Evolutionary conservation across 2,888 invertebrate species (phyloP), one percentile per base, ranked within the genome.

Genomic region (Melanotus villosus): DNA sequence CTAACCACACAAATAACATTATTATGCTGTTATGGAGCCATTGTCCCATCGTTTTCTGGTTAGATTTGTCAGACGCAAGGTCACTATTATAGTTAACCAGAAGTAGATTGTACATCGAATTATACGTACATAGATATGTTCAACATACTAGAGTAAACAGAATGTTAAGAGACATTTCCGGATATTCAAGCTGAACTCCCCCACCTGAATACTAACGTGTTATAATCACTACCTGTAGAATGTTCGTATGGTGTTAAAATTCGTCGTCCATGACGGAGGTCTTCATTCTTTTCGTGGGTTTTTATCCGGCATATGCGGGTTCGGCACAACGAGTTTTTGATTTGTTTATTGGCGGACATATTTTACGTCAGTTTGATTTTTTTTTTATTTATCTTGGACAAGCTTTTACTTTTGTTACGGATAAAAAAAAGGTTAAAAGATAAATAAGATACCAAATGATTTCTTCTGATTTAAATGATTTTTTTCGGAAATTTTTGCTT

Each of bases 21-120:
- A 70, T 72, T 68, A 70, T 57, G 58, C 65, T 70, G 54, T 75
- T 52, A 70, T 71, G 66, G 65, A 75, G 70, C 68, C 72, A 76
- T 75, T 77, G 75, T 77, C 64, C 73, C 70, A 73, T 72, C 73
- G 69, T 73, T 75, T 77, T 78, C 75, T 75, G 75, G 76, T 77
- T 76, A 71, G 68, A 69, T 76, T 70, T 65, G 63, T 72, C 68
- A 71, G 74, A 77, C 77, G n/a, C n/a, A 78, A 78, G 78, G 78
- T 77, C 78, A 76, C 68, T 71, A 73, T 69, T 75, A 71, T 72
- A 76, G 76, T 71, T 68, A 74, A 66, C 77, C 76, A 75, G 73
- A 71, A 70, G 65, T 60, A 36, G 45, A 66, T 36, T 65, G 65
- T 56, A 23, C 18, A 32, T 43, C 14, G 23, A 45, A 26, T 32